Evolutionary conservation across 2,888 invertebrate genomes (phyloP).

Genomic region (Ormyrus rosae): DNA sequence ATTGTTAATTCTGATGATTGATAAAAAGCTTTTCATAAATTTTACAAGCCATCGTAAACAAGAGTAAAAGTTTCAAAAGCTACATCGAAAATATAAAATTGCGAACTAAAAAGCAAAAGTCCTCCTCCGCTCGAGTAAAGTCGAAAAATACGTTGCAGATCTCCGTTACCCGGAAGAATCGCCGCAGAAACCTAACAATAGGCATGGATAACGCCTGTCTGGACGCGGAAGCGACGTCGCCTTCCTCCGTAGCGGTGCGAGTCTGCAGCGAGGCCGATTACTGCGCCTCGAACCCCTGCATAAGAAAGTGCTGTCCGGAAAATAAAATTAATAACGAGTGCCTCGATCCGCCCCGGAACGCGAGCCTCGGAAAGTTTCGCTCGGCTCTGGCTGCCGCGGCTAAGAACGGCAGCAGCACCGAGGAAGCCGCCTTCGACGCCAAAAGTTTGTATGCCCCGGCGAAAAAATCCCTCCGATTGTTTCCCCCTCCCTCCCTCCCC

Average conservation of each 20-base stretch:
- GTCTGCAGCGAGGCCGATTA: conserved; percentile 60
- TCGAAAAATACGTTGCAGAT: conserved; percentile 8
- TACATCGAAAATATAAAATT: too few species aligned
- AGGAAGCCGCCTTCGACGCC: background rate
- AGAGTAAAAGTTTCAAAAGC: too few species aligned
- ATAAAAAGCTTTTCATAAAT: too few species aligned
- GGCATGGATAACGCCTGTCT: conserved; percentile 33
- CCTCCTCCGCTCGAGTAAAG: too few species aligned
- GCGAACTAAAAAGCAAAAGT: too few species aligned
- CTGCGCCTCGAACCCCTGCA: conserved; percentile 66
- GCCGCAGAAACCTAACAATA: conserved; percentile 22
- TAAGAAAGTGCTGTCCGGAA: conserved; percentile 73
- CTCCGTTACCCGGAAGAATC: background rate
- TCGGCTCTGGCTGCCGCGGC: background rate
- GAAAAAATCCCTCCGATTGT: too few species aligned
- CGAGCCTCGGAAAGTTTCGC: conserved; percentile 24
- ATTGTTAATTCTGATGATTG: too few species aligned
- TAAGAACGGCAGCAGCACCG: background rate
- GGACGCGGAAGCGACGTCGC: background rate
- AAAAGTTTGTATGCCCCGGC: conserved; percentile 17
- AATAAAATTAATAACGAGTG: conserved; percentile 59
- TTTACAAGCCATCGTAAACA: too few species aligned
- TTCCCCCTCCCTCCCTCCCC: too few species aligned
- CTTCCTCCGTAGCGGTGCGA: conserved; percentile 30
- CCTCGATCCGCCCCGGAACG: background rate